A percentile compares a stretch with the other conserved stretches of the same genome.
Conservation (phyloP, 2,888 invertebrate species). For the Ochlodes sylvanus region DNA sequence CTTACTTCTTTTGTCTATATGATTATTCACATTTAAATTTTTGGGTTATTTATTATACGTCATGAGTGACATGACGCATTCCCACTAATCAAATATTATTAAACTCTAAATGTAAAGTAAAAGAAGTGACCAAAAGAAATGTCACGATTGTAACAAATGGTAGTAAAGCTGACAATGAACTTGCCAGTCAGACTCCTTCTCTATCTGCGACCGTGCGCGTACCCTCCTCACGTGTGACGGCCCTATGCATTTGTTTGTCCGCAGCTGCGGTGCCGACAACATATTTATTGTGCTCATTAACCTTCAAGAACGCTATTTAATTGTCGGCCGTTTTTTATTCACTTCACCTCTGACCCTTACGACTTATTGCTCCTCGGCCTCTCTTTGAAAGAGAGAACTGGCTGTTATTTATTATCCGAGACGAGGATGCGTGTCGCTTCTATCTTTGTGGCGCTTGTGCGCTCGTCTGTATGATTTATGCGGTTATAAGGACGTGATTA, state of each 20-base stretch:
- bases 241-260: constrained; percentile 79
- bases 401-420: constrained; percentile 81
- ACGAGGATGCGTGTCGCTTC: constrained; percentile 78
- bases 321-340: constrained; percentile 85
- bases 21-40: no score
- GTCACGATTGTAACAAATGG: constrained; percentile 64
- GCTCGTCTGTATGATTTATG: constrained; percentile 78
- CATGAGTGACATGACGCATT: no score
- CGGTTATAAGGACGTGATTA: constrained; percentile 78
- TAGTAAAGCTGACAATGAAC: constrained; percentile 67
- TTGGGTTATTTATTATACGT: no score
- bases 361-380: constrained; percentile 82
- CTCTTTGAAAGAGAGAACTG: constrained; percentile 83
- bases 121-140: constrained; percentile 41
- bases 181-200: constrained; percentile 69
- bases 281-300: constrained; percentile 85
- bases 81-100: neutral
- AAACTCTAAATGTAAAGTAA: neutral
- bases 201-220: constrained; percentile 46
- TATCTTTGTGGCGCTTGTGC: constrained; percentile 81
- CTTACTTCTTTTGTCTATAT: no score
- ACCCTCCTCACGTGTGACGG: constrained; percentile 79
- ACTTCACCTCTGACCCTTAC: constrained; percentile 83
- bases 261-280: constrained; percentile 84
- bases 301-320: constrained; percentile 85